Percentiles rank a stretch among this genome's conserved stretches.
Evolutionary conservation across 2,888 invertebrate genomes (phyloP).

Genomic region (Tenthredo notha): DNA sequence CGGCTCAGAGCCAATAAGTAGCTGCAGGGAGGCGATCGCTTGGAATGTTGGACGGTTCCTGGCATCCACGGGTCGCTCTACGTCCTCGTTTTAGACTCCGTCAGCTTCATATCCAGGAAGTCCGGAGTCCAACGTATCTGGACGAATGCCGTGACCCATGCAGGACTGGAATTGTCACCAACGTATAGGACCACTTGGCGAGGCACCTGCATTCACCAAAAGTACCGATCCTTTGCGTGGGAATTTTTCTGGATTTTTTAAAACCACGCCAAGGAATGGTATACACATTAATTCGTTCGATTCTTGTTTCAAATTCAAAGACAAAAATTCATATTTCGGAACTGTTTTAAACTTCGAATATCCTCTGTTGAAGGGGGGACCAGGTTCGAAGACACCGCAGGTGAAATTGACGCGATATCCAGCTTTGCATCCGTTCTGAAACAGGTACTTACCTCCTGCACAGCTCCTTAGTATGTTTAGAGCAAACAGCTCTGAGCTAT

Average conservation of each 20-base stretch:
- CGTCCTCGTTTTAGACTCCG: constrained; percentile 2
- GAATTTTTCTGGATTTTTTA: background rate
- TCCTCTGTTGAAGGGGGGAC: background rate
- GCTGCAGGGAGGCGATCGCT: constrained; percentile 50
- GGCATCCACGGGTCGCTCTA: constrained; percentile 1
- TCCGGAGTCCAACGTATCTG: constrained; percentile 32
- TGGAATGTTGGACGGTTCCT: constrained; percentile 50
- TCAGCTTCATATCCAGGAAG: constrained; percentile 25
- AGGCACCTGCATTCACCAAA: constrained; percentile 31
- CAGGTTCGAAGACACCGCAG: background rate
- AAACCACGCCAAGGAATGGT: background rate
- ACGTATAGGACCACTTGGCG: background rate
- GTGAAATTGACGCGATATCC: constrained; percentile 39
- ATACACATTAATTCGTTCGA: background rate
- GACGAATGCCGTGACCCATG: constrained; percentile 15
- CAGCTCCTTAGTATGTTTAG: constrained; percentile 66
- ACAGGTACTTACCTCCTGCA: constrained; percentile 30
- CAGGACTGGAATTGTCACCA: constrained; percentile 35
- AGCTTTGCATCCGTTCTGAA: constrained; percentile 9
- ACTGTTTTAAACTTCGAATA: background rate
- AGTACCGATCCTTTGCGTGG: constrained; percentile 11
- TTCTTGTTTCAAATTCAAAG: background rate
- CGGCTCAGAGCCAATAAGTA: constrained; percentile 47
- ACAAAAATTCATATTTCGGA: background rate
- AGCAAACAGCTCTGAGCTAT: constrained; percentile 72